Evolutionary conservation across 2,888 invertebrate species (phyloP).

Genomic region (Ectemnius cavifrons): DNA sequence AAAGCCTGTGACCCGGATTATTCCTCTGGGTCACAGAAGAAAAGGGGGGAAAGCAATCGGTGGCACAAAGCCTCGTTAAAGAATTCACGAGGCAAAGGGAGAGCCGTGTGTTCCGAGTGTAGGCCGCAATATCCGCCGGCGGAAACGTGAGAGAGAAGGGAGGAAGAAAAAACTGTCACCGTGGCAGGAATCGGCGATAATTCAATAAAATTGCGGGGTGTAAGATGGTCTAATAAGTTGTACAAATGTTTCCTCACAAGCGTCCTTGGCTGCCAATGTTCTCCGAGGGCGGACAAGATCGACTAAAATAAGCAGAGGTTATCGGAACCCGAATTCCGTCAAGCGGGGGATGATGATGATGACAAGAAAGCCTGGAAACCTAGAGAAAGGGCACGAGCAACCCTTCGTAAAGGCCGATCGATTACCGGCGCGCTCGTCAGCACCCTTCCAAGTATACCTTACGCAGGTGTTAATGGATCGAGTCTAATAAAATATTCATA

Average conservation of each 20-base stretch:
- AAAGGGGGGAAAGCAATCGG: too few relatives aligned
- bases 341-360: conserved; percentile 6
- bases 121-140: neutral
- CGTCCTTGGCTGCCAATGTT: neutral
- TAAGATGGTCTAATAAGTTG: conserved; percentile 53
- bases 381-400: neutral
- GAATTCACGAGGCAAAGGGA: conserved; percentile 7
- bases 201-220: conserved; percentile 42
- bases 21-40: too few relatives aligned
- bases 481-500: conserved; percentile 13
- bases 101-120: conserved; percentile 3
- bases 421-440: neutral
- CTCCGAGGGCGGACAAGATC: neutral
- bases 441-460: conserved; percentile 6
- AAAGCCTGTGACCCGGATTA: too few relatives aligned
- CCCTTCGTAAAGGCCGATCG: conserved; percentile 9
- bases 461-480: conserved; percentile 9
- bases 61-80: too few relatives aligned
- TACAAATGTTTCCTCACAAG: conserved; percentile 55
- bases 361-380: neutral
- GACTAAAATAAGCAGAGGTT: neutral
- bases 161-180: conserved; percentile 38
- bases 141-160: neutral
- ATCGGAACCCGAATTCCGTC: neutral
- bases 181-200: conserved; percentile 52